Conservation (phyloP, 1,140 invertebrate species). For the Sinella curviseta region DNA sequence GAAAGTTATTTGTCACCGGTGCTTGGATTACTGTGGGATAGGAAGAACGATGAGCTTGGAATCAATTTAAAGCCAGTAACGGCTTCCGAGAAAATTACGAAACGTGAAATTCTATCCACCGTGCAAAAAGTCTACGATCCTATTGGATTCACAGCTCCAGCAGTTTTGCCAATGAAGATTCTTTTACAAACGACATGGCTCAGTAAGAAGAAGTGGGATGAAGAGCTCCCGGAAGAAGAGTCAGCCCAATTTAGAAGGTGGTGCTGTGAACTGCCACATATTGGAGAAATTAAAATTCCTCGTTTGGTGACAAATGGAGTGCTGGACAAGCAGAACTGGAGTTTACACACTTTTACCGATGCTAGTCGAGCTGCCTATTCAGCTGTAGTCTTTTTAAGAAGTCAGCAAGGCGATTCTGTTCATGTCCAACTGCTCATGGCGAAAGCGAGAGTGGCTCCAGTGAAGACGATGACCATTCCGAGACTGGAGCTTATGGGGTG, state of each 20-base stretch:
- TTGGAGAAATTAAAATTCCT: constrained; percentile 47
- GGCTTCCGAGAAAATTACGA: neutral
- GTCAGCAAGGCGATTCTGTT: neutral
- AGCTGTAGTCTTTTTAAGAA: no score
- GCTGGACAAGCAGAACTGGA: constrained; percentile 15
- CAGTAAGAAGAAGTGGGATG: constrained; percentile 34
- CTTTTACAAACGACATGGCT: constrained; percentile 33
- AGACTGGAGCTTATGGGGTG: constrained; percentile 23
- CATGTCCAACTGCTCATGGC: neutral
- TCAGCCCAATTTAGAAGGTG: constrained; percentile 45
- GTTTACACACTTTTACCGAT: no score
- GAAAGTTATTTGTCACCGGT: constrained; percentile 27
- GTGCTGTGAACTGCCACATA: constrained; percentile 39
- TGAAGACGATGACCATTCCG: constrained; percentile 30
- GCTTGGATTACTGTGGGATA: constrained; percentile 48
- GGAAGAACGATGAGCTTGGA: constrained; percentile 38
- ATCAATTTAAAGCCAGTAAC: neutral
- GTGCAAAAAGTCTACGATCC: neutral
- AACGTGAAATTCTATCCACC: constrained; percentile 23
- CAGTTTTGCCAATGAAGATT: constrained; percentile 2
- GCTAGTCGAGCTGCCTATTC: no score
- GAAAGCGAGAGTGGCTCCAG: constrained; percentile 34
- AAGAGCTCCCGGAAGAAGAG: constrained; percentile 30
- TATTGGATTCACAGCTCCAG: constrained; percentile 4
- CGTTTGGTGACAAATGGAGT: constrained; percentile 52